Percentiles rank a stretch among this genome's conserved stretches.
Evolutionary conservation across 2,113 vertebrate species (phyloP).

Genomic region (Leucosticte australis): DNA sequence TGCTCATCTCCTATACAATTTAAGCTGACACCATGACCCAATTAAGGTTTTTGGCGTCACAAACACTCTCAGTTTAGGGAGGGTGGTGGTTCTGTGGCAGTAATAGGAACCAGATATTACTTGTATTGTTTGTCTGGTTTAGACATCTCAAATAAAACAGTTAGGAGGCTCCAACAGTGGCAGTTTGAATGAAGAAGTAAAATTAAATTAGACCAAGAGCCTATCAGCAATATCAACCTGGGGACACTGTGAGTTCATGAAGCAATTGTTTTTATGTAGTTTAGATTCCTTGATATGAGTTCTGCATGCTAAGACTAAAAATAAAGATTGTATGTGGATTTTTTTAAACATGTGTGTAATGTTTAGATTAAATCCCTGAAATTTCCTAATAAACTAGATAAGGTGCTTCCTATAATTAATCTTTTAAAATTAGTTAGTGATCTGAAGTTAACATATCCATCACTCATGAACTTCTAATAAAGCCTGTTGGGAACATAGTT

Average conservation of each 20-base stretch:
- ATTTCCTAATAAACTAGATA: neutral
- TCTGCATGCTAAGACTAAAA: neutral
- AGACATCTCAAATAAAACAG: neutral
- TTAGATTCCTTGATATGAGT: neutral
- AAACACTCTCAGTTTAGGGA: neutral
- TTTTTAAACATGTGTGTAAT: neutral
- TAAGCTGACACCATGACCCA: constrained; percentile 14
- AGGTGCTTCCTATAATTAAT: neutral
- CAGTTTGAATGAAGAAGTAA: neutral
- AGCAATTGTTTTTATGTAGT: neutral
- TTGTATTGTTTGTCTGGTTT: neutral
- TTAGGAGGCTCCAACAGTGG: neutral
- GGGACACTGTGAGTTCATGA: neutral
- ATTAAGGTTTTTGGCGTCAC: constrained; percentile 26
- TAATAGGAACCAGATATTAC: neutral
- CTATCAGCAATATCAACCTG: neutral
- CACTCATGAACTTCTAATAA: neutral
- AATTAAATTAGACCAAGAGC: neutral
- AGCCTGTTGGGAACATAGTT: neutral
- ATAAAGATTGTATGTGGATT: neutral
- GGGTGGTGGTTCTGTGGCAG: neutral
- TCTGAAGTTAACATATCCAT: neutral
- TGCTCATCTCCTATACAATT: neutral
- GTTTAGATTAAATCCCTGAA: neutral
- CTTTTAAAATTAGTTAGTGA: neutral